phyloP scores from a whole-genome alignment of 2,113 vertebrate genomes.

The Macquaria australasica region DNA sequence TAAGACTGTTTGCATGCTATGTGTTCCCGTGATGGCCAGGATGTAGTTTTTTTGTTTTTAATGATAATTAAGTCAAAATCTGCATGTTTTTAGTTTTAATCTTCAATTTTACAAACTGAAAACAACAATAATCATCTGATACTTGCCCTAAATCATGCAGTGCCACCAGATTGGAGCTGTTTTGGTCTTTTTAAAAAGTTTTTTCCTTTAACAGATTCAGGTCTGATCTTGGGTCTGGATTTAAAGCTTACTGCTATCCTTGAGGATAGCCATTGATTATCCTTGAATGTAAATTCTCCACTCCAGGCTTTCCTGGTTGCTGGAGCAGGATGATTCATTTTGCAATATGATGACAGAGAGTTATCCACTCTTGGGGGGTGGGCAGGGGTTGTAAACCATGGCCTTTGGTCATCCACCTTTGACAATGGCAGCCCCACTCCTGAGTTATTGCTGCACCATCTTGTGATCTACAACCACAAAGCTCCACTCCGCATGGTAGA shows the following conservation, averaged over 20 bases:
- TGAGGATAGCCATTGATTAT: constrained; percentile 36
- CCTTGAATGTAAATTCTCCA: constrained; percentile 48
- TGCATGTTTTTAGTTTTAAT: not conserved
- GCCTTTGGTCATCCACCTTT: constrained; percentile 45
- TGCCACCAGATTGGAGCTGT: not conserved
- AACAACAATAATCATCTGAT: not conserved
- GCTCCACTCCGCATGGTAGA: constrained; percentile 30
- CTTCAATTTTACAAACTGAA: not conserved
- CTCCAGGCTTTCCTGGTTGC: constrained; percentile 15
- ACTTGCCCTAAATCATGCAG: not conserved
- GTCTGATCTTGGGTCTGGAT: constrained; percentile 4
- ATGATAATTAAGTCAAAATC: not conserved
- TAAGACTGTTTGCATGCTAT: constrained; percentile 47
- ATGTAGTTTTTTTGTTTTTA: not conserved
- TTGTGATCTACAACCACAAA: constrained; percentile 61
- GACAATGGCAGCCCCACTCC: constrained; percentile 42
- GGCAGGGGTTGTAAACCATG: constrained; percentile 53
- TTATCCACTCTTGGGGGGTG: constrained; percentile 20
- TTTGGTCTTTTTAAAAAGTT: not conserved
- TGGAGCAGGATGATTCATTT: constrained; percentile 46
- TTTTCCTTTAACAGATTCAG: constrained; percentile 10
- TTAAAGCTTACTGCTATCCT: constrained; percentile 29
- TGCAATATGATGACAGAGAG: constrained; percentile 35
- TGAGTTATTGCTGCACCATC: constrained; percentile 57
- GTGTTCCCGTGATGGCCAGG: not conserved